Evolutionary conservation across 1,140 invertebrate genomes (phyloP).

Genomic region (Pseudachorutes palmiensis): DNA sequence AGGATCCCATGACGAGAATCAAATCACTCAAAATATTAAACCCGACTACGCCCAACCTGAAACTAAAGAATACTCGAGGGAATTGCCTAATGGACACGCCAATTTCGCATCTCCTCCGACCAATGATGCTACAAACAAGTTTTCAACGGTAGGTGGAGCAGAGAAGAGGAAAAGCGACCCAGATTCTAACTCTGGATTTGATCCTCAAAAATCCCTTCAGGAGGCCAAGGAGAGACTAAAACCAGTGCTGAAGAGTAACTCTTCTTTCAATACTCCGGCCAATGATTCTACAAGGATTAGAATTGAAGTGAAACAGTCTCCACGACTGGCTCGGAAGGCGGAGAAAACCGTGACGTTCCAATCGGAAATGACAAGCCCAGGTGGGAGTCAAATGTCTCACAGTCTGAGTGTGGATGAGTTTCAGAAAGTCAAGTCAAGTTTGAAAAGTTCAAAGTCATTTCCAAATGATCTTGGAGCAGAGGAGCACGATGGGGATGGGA

Average conservation of each 20-base stretch:
- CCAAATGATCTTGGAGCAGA: constrained; percentile 64
- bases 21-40: too few species aligned
- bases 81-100: too few species aligned
- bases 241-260: constrained; percentile 29
- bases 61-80: too few species aligned
- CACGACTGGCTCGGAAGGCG: constrained; percentile 28
- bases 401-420: constrained; percentile 80
- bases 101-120: too few species aligned
- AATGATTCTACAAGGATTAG: constrained; percentile 25
- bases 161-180: neutral
- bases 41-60: too few species aligned
- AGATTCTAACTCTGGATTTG: constrained; percentile 21
- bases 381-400: constrained; percentile 52
- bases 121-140: constrained; percentile 1
- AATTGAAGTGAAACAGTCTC: constrained; percentile 39
- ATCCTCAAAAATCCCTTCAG: constrained; percentile 32
- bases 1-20: neutral
- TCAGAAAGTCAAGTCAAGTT: constrained; percentile 65
- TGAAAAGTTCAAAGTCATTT: constrained; percentile 75
- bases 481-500: constrained; percentile 48
- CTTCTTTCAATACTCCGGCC: constrained; percentile 1
- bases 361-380: constrained; percentile 19
- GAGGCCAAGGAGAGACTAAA: constrained; percentile 34
- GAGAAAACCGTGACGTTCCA: constrained; percentile 40
- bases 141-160: neutral